These are phyloP conservation scores for Melanocharis versteri DNA, from an alignment of 2,113 vertebrate species.

Conservation along the genomic window DNA sequence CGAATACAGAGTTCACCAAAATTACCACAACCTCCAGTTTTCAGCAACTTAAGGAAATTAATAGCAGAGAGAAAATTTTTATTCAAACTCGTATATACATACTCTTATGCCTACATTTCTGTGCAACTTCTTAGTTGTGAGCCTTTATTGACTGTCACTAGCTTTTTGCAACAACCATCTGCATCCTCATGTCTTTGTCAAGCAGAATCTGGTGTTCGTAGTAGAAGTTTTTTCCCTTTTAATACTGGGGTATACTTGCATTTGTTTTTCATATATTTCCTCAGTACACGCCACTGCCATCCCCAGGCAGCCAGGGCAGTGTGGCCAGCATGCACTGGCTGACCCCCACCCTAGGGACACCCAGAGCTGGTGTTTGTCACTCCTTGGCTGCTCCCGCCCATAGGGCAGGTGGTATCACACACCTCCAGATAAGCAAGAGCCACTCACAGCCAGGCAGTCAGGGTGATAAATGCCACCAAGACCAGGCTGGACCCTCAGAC, in stretches of 20 bases:
- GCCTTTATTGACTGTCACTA: neutral
- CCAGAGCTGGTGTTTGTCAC: neutral
- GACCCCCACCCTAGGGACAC: rapidly evolving
- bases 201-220: neutral
- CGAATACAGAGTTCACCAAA: neutral
- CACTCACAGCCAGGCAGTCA: neutral
- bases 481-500: neutral
- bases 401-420: neutral
- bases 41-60: neutral
- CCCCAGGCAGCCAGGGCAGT: neutral
- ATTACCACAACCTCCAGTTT: neutral
- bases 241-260: neutral
- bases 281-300: neutral
- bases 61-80: neutral
- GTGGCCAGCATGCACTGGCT: neutral
- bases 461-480: rapidly evolving
- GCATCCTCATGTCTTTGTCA: neutral
- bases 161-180: neutral
- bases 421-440: neutral
- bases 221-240: neutral
- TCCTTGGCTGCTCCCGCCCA: neutral
- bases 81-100: neutral
- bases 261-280: neutral
- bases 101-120: neutral
- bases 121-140: neutral